Base-by-base conservation (phyloP, 2,888 invertebrate species). In the Synergus umbraculus region DNA sequence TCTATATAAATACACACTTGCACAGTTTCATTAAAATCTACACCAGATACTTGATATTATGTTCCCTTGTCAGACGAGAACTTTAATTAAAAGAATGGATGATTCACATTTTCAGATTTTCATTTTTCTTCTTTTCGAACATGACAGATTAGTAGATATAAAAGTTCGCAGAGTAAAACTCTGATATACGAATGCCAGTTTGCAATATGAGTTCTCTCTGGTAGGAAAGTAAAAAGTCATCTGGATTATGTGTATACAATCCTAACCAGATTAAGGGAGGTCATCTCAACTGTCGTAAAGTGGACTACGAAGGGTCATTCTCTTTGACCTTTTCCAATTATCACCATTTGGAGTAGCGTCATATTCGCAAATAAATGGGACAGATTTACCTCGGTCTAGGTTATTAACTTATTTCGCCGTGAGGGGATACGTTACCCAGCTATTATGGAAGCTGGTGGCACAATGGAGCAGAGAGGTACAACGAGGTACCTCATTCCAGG, bases 291-390 rank as follows among this genome's bases (percentile, higher is more conserved):
- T 37, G 49, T 49, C 69, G 49, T 69, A 49, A 49, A 49, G 46
- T 69, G 49, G 15, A 22, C 46, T 46, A 69, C 49, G 29, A 69
- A 69, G 29, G 49, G 69, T 69, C 67, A 67, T 49, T 49, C 46
- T 46, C 49, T 29, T 29, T 46, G 69, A 49, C 49, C 29, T 69
- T 69, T 69, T 69, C 49, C 69, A 49, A 13, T 49, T 69, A 49
- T 69, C 49, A 46, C 29, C 29, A 69, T 49, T 49, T 49, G 46
- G 15, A 49, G 37, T 66, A 49, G 15, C 13, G 29, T 22, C 37
- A 49, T 49, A 73, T 73, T 73, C 69, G 37, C n/a, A 54, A 73
- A 73, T 73, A 73, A 29, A 37, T 69, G 69, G 49, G 15, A 69
- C 69, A 49, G 69, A 69, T 49, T 69, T 49, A 29, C 49, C 69